Evolutionary conservation across 1,140 invertebrate species (phyloP).

Genomic region (Oncopodura yosiiana): DNA sequence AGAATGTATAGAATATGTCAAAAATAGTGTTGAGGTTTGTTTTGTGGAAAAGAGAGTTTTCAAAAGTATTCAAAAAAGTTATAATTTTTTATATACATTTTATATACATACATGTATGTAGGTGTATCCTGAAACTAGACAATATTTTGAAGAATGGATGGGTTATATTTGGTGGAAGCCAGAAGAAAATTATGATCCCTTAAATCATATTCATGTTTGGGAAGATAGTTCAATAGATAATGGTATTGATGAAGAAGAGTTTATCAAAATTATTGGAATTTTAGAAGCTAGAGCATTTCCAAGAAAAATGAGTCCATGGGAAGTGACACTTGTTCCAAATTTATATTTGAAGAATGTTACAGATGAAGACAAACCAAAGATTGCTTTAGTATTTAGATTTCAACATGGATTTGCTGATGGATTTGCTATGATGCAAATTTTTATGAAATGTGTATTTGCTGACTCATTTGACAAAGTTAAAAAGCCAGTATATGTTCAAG

Average conservation of each 20-base stretch:
- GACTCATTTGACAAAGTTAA: constrained; percentile 24
- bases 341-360: constrained; percentile 12
- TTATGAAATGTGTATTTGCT: constrained; percentile 26
- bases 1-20: constrained; percentile 8
- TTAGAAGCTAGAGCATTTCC: constrained; percentile 21
- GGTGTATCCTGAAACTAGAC: constrained; percentile 22
- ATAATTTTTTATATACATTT: not conserved
- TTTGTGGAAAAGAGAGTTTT: no score
- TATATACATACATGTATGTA: constrained; percentile 7
- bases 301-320: constrained; percentile 30
- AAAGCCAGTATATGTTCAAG: constrained; percentile 16
- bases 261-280: constrained; percentile 23
- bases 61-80: not conserved
- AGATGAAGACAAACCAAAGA: constrained; percentile 21
- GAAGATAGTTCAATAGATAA: constrained; percentile 1
- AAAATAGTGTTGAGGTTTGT: constrained; percentile 8
- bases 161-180: constrained; percentile 32
- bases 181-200: constrained; percentile 19
- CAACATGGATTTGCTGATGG: constrained; percentile 31
- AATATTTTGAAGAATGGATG: constrained; percentile 28
- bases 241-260: constrained; percentile 17
- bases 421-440: constrained; percentile 23
- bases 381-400: constrained; percentile 21
- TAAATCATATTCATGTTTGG: constrained; percentile 24
- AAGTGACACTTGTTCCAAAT: constrained; percentile 22